A percentile compares a stretch with the other conserved stretches of the same genome.
Evolutionary conservation across 2,888 invertebrate species (phyloP).

Genomic region (Zaprionus obscuricornis): DNA sequence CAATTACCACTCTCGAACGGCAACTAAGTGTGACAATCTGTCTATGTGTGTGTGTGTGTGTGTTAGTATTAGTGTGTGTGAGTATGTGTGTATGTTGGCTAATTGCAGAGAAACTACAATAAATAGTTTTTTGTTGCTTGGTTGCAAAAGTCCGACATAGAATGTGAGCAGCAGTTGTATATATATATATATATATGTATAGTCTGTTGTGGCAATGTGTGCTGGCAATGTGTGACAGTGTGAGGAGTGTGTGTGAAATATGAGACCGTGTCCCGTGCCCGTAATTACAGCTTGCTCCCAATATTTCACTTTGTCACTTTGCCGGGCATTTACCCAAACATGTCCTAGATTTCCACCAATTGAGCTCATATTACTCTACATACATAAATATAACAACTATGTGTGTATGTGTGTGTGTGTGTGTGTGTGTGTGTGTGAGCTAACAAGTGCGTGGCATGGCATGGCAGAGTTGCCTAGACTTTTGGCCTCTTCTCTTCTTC

Average conservation of each 20-base stretch:
- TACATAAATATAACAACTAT: slow-evolving; percentile 4
- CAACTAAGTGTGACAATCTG: slow-evolving; percentile 63
- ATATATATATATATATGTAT: too few species aligned
- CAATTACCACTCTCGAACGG: slow-evolving; percentile 84
- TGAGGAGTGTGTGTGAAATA: slow-evolving; percentile 54
- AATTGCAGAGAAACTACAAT: slow-evolving; percentile 64
- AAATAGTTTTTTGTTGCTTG: too few species aligned
- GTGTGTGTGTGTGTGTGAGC: slow-evolving; percentile 15
- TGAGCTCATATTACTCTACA: slow-evolving; percentile 65
- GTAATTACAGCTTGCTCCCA: slow-evolving; percentile 71
- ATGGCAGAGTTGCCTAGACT: slow-evolving; percentile 41
- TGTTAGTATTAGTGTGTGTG: slow-evolving; percentile 13
- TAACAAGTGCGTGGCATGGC: slow-evolving; percentile 62
- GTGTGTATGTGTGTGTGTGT: not conserved
- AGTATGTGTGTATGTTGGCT: slow-evolving; percentile 35
- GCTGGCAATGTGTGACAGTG: not conserved
- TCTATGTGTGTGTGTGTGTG: slow-evolving; percentile 4
- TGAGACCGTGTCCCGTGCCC: slow-evolving; percentile 57
- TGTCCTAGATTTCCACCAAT: slow-evolving; percentile 76
- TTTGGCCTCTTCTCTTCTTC: too few species aligned
- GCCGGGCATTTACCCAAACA: slow-evolving; percentile 64
- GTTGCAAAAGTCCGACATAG: too few species aligned
- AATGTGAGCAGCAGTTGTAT: too few species aligned
- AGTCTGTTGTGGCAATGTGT: not conserved
- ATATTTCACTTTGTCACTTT: slow-evolving; percentile 79